phyloP scores from a whole-genome alignment of 30 jellyfish, hydroid and myxozoan species.

The Hydra vulgaris region DNA sequence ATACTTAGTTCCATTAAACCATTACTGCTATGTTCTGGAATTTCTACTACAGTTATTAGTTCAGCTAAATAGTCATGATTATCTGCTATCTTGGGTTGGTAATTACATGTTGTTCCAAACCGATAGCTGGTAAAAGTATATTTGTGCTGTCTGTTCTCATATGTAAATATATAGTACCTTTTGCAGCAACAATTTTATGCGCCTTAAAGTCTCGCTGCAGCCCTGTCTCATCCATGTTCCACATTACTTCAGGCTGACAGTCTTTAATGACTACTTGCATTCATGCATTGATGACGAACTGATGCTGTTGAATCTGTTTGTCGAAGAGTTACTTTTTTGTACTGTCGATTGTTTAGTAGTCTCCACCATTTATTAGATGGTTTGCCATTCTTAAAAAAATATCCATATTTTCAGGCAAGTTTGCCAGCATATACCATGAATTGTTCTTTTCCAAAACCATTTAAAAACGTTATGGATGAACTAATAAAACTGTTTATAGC shows the following conservation, averaged over 20 bases:
- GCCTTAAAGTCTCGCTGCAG: neutral
- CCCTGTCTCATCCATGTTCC: neutral
- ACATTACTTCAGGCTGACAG: neutral
- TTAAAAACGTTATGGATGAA: no score
- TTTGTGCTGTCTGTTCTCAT: no score
- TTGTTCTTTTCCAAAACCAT: no score
- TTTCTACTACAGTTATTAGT: no score
- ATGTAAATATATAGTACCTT: neutral
- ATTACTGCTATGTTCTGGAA: no score
- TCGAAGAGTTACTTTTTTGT: neutral
- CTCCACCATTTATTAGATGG: neutral
- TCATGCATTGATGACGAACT: neutral
- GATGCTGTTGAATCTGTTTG: neutral
- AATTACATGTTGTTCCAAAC: no score
- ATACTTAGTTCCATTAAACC: no score
- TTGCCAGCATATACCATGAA: neutral
- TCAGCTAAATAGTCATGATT: no score
- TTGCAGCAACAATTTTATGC: neutral
- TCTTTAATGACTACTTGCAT: neutral
- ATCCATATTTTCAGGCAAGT: neutral
- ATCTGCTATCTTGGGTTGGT: no score
- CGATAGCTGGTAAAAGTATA: no score
- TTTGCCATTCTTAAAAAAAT: neutral
- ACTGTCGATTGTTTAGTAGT: neutral
- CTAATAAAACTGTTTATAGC: no score